These are phyloP conservation scores for Hirundichthys speculiger DNA, from an alignment of 2,113 vertebrate species.

Conservation along the genomic window DNA sequence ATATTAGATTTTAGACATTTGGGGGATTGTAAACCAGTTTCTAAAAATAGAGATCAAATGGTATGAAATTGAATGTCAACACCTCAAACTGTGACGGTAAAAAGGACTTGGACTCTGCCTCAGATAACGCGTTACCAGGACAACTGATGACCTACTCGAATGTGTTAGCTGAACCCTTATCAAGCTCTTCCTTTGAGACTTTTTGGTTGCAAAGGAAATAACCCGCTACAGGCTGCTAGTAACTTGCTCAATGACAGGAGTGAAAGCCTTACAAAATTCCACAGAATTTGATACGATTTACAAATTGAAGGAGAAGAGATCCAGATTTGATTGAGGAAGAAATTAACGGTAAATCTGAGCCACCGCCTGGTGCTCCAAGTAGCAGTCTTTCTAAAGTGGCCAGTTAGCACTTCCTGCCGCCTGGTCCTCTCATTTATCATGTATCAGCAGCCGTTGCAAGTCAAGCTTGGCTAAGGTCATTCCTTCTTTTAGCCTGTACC, in stretches of 20 bases:
- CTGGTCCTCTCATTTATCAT: too few species aligned
- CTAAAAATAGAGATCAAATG: slow-evolving; percentile 31
- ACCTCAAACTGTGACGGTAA: background rate
- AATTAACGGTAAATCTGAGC: too few species aligned
- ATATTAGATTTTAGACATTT: background rate
- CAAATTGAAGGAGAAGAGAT: background rate
- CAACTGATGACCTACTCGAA: slow-evolving; percentile 58
- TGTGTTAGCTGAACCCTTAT: slow-evolving; percentile 66
- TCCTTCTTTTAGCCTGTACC: too few species aligned
- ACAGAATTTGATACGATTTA: background rate
- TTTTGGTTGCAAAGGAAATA: slow-evolving; percentile 30
- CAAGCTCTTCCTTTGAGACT: slow-evolving; percentile 59
- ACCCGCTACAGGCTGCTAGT: background rate
- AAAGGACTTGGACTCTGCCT: slow-evolving; percentile 9
- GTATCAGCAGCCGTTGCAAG: too few species aligned
- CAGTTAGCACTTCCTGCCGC: too few species aligned
- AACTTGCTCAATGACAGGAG: slow-evolving; percentile 13
- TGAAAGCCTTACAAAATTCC: background rate
- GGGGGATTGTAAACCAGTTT: slow-evolving; percentile 3
- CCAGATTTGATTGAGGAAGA: background rate
- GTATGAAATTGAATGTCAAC: slow-evolving; percentile 30
- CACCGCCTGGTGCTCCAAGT: too few species aligned
- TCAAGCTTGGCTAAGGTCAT: too few species aligned
- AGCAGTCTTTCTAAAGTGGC: too few species aligned
- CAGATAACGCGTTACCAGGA: slow-evolving; percentile 35